Percentiles rank a stretch among this genome's conserved stretches.
Evolutionary conservation across 30 jellyfish, hydroid and myxozoan genomes (phyloP).

Genomic region (Hydra vulgaris): DNA sequence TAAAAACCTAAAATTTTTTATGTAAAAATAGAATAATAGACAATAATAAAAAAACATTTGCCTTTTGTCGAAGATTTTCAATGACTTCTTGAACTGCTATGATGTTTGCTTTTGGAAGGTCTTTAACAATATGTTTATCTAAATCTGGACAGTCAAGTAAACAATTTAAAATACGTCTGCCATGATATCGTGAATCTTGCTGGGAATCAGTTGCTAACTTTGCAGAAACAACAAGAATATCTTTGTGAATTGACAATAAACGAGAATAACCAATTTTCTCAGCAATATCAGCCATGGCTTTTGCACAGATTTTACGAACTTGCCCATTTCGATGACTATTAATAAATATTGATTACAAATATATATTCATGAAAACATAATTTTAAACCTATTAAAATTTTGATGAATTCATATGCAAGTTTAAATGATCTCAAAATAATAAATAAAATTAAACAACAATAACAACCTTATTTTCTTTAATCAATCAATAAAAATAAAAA

Average conservation of each 20-base stretch:
- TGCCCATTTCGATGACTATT: constrained; percentile 77
- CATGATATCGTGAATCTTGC: constrained; percentile 93
- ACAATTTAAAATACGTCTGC: constrained; percentile 52
- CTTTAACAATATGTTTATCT: constrained; percentile 56
- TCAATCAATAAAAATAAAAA: no score
- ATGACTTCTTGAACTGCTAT: constrained; percentile 67
- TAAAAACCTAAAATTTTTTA: no score
- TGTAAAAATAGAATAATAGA: no score
- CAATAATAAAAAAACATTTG: background rate
- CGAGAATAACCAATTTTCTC: constrained; percentile 81
- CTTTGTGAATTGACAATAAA: constrained; percentile 56
- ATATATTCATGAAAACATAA: no score
- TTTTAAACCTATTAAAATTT: no score
- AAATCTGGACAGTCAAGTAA: constrained; percentile 83
- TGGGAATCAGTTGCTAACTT: constrained; percentile 81
- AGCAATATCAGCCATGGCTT: constrained; percentile 66
- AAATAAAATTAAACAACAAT: no score
- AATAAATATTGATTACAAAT: constrained; percentile 6
- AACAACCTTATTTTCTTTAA: no score
- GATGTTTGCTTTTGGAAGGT: constrained; percentile 50
- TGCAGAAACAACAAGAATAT: constrained; percentile 63
- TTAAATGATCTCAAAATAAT: no score
- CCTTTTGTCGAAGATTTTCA: constrained; percentile 71
- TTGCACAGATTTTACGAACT: constrained; percentile 80
- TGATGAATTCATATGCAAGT: no score